Evolutionary conservation across 2,888 invertebrate species (phyloP).

Genomic region (Erynnis tages): DNA sequence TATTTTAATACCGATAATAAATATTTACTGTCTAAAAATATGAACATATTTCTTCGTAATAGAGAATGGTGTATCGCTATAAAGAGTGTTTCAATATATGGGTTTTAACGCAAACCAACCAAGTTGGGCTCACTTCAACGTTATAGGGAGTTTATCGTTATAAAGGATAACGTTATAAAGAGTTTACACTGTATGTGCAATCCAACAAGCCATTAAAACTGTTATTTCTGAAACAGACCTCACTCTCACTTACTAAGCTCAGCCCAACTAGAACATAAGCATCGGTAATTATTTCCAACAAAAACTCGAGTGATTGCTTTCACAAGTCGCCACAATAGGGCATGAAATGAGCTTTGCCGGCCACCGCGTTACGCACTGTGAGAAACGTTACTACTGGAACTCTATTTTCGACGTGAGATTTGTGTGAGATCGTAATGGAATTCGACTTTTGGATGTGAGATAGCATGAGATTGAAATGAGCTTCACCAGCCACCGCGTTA

Average conservation of each 20-base stretch:
- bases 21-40: no score
- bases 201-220: no score
- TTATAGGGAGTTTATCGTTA: no score
- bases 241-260: constrained; percentile 23
- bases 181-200: no score
- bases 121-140: no score
- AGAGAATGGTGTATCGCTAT: no score
- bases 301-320: constrained; percentile 63
- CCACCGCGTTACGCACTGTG: constrained; percentile 68
- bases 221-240: neutral
- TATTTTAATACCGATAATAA: no score
- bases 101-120: no score
- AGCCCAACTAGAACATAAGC: constrained; percentile 52
- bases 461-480: no score
- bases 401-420: constrained; percentile 28
- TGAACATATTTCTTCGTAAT: no score
- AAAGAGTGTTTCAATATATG: no score
- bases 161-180: no score
- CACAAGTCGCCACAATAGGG: constrained; percentile 68
- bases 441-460: neutral
- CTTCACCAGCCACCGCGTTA: neutral
- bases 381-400: constrained; percentile 33
- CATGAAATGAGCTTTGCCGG: constrained; percentile 69
- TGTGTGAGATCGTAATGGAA: neutral
- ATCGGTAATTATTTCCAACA: constrained; percentile 53